Base-by-base conservation (phyloP, 2,113 vertebrate genomes). In the Rhinichthys klamathensis region DNA sequence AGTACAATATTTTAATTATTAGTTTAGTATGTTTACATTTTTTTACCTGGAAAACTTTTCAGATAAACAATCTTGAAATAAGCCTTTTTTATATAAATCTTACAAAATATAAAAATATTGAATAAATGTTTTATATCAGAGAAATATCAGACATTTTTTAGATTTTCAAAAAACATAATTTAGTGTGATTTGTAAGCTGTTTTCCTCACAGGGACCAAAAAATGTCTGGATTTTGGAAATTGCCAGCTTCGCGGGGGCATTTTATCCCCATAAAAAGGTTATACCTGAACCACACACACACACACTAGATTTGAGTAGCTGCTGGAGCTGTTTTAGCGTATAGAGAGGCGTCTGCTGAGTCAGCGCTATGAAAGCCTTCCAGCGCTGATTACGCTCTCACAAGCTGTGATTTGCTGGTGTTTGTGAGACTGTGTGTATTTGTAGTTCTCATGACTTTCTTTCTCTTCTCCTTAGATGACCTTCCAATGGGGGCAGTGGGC, bases 401-500 rank as follows among this genome's bases (percentile, higher is more conserved):
- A 61, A 3, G 13, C 56, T 61, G 81, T 73, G 35, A 69, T 82
- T 54, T 73, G 32, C 27, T 70, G 27, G 12, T 73, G 81, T 16
- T 15, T 38, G 27, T 54, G 27, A 69, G 25, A 30, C 16, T 7
- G 38, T 49, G 61, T 63, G 70, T 13, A 12, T 12, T 65, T 30
- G 38, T 15, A n/a, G 30, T 85, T 21, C 63, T 84, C 30, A 86
- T 35, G 80, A 74, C 63, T 49, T 61, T 6, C 1, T 54, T 56
- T 49, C 74, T 32, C 21, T 79, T 78, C 7, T 91, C 63, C 87
- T 46, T 90, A 99, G 98, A 96, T 91, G 98, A 99, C 58, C 93
- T 96, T 90, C 96, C 96, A 2, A 88, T 96, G 92, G 97, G 95
- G 89, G 90, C 92, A 30, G 89, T 91, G 58, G 93, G 95, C 61